Evolutionary conservation across 2,888 invertebrate genomes (phyloP).

Genomic region (Pelosia muscerda): DNA sequence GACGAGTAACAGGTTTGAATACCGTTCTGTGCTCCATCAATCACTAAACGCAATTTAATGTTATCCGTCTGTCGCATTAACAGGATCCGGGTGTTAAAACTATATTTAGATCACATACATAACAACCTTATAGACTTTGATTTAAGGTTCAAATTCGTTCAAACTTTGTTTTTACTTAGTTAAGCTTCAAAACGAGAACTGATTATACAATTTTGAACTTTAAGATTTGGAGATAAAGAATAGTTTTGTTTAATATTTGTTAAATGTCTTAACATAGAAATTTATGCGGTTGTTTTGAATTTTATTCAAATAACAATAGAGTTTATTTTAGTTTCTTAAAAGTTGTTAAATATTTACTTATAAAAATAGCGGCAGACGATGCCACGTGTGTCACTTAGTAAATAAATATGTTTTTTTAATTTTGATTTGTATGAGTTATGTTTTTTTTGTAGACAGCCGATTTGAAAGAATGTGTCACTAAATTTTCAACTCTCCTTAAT

Average conservation of each 20-base stretch:
- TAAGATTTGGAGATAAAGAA: constrained; percentile 12
- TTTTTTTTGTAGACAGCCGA: neutral
- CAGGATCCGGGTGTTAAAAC: constrained; percentile 46
- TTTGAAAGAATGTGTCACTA: neutral
- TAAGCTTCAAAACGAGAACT: constrained; percentile 28
- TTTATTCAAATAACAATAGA: constrained; percentile 19
- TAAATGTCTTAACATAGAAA: neutral
- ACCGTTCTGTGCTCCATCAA: constrained; percentile 47
- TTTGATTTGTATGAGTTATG: constrained; percentile 19
- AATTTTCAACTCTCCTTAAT: no score
- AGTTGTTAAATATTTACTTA: constrained; percentile 9
- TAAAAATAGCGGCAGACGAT: constrained; percentile 42
- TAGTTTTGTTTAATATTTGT: constrained; percentile 27
- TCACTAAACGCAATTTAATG: constrained; percentile 45
- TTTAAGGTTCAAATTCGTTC: constrained; percentile 30
- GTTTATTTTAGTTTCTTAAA: constrained; percentile 29
- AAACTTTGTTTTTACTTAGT: constrained; percentile 25
- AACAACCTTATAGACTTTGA: constrained; percentile 8
- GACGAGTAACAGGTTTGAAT: constrained; percentile 46
- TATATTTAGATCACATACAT: constrained; percentile 33
- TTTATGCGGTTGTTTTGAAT: neutral
- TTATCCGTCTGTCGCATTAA: constrained; percentile 57
- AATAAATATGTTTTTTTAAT: constrained; percentile 39
- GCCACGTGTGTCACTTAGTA: constrained; percentile 48
- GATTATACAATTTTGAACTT: neutral